Conservation (phyloP, 2,888 invertebrate species). For the Thelaira solivaga region DNA sequence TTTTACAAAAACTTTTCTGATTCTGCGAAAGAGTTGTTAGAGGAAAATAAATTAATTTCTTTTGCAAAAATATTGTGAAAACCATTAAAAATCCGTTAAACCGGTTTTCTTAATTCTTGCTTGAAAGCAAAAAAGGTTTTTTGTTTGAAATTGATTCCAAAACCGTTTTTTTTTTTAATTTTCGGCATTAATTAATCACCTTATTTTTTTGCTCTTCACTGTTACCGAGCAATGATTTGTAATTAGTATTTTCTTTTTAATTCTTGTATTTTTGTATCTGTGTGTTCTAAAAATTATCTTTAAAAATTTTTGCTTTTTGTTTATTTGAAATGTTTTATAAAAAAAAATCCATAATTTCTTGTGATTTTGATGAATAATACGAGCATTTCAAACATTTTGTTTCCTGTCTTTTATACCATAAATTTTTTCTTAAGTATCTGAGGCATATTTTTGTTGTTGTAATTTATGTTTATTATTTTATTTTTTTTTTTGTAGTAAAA, state of each 20-base stretch:
- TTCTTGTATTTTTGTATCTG: not conserved
- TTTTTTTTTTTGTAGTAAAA: not conserved
- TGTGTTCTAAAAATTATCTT: not conserved
- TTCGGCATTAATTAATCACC: not conserved
- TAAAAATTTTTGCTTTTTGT: not conserved
- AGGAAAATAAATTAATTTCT: no score
- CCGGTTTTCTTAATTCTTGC: no score
- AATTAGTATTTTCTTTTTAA: constrained; percentile 10
- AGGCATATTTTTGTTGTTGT: not conserved
- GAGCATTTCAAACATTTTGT: not conserved
- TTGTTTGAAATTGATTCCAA: no score
- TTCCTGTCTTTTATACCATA: not conserved
- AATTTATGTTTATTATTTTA: not conserved
- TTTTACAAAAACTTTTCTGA: no score
- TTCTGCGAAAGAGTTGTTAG: no score
- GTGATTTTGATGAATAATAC: constrained; percentile 28
- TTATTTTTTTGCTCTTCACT: constrained; percentile 18
- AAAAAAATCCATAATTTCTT: not conserved
- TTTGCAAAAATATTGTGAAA: no score
- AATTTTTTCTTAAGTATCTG: not conserved
- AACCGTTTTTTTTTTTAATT: not conserved
- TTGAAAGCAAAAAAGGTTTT: no score
- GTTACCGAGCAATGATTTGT: not conserved
- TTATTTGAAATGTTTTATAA: not conserved
- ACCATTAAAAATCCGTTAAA: no score